These are phyloP conservation scores for Diachasma alloeum DNA, from an alignment of 1,140 invertebrate species.

Conservation along the genomic window DNA sequence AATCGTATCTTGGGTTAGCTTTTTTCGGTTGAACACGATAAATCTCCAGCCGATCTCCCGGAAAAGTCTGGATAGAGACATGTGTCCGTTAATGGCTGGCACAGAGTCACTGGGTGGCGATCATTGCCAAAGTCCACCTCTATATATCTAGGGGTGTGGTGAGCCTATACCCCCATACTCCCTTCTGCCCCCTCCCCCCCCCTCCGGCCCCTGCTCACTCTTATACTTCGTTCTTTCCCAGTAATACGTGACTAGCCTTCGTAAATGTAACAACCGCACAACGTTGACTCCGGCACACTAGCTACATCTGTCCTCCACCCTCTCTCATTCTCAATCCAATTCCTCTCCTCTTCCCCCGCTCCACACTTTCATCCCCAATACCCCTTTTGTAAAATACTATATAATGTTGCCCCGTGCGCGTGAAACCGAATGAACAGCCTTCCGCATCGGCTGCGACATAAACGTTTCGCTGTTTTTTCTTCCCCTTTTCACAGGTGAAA, in stretches of 20 bases:
- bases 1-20: constrained; percentile 15
- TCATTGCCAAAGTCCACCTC: constrained; percentile 57
- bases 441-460: constrained; percentile 38
- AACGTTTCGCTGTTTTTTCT: constrained; percentile 46
- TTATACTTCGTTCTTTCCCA: constrained; percentile 1
- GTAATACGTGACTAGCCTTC: constrained; percentile 2
- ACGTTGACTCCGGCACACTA: neutral
- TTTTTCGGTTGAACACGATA: constrained; percentile 36
- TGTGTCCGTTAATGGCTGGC: constrained; percentile 63
- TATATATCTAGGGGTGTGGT: constrained; percentile 24
- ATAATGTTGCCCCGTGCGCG: constrained; percentile 31
- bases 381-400: constrained; percentile 8
- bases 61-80: constrained; percentile 54
- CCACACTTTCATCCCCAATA: neutral
- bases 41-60: constrained; percentile 39
- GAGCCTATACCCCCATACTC: neutral
- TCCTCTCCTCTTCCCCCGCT: neutral
- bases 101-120: constrained; percentile 60
- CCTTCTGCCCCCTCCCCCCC: neutral
- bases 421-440: neutral
- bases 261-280: neutral
- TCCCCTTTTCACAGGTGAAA: constrained; percentile 1
- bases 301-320: constrained; percentile 36
- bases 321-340: constrained; percentile 4
- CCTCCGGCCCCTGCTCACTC: neutral